Base-by-base conservation (phyloP, 2,888 invertebrate species). In the Drosophila monieri region DNA sequence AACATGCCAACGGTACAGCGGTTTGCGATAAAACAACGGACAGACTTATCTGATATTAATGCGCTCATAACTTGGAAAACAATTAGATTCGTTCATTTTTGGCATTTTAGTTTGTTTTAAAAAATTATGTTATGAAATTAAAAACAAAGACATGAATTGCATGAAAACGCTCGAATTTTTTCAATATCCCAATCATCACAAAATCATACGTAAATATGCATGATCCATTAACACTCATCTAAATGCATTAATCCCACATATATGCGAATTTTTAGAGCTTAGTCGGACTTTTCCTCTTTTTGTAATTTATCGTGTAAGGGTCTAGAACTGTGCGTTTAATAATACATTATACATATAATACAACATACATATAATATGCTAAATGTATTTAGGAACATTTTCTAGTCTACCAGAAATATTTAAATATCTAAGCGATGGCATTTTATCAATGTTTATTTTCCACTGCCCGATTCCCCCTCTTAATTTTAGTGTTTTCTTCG, bases 381-480 rank as follows among this genome's bases (percentile, higher is more conserved):
- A 21, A 57, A 76, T 74, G 84, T 83, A 78, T 80, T 80, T 83
- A 78, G 78, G 74, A 73, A 78, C 70, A 68, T 78, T 85, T 78
- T 83, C 84, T 83, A 83, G 83, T 84, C 86, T 84, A 86, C 75
- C 43, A 66, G 35, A 61, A 25, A 52, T 39, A 61, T 61, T 61
- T 64, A 67, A 60, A 65, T 75, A 68, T 69, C 67, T 77, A 77
- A 77, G 68, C 68, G 75, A 72, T 76, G 76, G 70, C 59, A 47
- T 64, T 76, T 65, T 47, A 53, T 61, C 55, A 51, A 78, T 79
- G 65, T 75, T 49, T 49, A 6, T 30, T 64, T 37, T 15, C 51
- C 44, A 46, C 44, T 61, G 44, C 12, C n/a, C 44, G 37, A 8
- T 18, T n/a, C 32, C 32, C 18, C 15, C n/a, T 43, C 25, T 3